Base-by-base conservation (phyloP, 2,888 invertebrate genomes). In the Leptothorax acervorum region DNA sequence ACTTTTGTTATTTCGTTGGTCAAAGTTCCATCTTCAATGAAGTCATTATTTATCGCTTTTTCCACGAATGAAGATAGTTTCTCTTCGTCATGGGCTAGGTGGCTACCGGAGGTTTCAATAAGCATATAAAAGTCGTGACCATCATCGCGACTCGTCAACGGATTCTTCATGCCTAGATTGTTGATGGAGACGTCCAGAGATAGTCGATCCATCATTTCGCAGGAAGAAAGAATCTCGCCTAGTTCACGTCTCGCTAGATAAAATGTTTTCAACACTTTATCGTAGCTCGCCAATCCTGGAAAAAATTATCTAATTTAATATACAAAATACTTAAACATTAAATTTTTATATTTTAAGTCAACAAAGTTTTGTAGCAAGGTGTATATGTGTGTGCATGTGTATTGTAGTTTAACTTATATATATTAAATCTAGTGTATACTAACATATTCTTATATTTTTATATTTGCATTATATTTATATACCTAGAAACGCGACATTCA, bases 221-320 rank as follows among this genome's bases (percentile, higher is more conserved):
- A 99, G 0, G 99, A 98, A 5, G 99, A 99, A 60, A 99, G 95
- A 88, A 99, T 98, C 95, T 99, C 99, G 0, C 97, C 98, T 15
- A 99, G 95, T 39, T 97, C 96, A 0, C 95, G 95, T 94, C 97
- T 98, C 0, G 99, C 98, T 86, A 96, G 95, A 89, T 96, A 96
- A 93, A 97, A 98, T 0, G 98, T 96, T 90, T 97, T 95, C 18
- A 99, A 95, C 35, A 99, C 97, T 87, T 97, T 96, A 55, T 98
- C 97, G 94, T 98, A 99, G 53, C 96, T 96, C 81, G 97, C 95
- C 55, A 98, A 95, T 42, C 98, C 98, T 97, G 18, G 1, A 57
- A 78, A 78, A 90, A 11, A 93, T 92, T 0, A 55, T 5, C 57
- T 57, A 60, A 83, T 31, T 31, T 62, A 48, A 23, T 57, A 31